A percentile compares a stretch with the other conserved stretches of the same genome.
phyloP scores from a whole-genome alignment of 1,140 invertebrate genomes.

The Cataglyphis hispanica region DNA sequence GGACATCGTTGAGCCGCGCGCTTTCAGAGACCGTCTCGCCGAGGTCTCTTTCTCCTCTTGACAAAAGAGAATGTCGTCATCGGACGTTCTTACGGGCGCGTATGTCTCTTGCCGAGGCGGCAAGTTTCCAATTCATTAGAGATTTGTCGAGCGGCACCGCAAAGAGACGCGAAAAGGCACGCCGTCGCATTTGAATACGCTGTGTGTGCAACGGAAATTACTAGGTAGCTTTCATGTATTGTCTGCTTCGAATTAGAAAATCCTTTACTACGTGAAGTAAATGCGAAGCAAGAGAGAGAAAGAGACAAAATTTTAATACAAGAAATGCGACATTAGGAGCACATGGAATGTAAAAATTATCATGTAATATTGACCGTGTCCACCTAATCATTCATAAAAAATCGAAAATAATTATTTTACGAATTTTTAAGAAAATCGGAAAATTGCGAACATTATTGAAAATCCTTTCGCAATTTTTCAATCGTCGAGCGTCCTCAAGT shows the following conservation, averaged over 20 bases:
- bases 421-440: background rate
- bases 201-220: slow-evolving; percentile 3
- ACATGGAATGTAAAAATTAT: background rate
- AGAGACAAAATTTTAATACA: background rate
- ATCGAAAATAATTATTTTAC: background rate
- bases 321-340: background rate
- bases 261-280: slow-evolving; percentile 25
- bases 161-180: slow-evolving; percentile 35
- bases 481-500: background rate
- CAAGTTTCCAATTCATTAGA: slow-evolving; percentile 54
- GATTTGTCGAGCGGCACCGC: slow-evolving; percentile 44
- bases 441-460: background rate
- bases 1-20: slow-evolving; percentile 25
- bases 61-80: slow-evolving; percentile 60
- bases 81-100: slow-evolving; percentile 34
- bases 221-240: slow-evolving; percentile 21
- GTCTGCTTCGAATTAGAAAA: slow-evolving; percentile 50
- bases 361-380: background rate
- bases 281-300: background rate
- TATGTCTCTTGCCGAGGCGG: background rate
- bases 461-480: background rate
- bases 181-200: slow-evolving; percentile 41
- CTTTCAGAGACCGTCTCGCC: slow-evolving; percentile 42
- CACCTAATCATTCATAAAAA: background rate
- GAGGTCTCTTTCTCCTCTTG: slow-evolving; percentile 36